Evolutionary conservation across 1,140 invertebrate species (phyloP).

Genomic region (Batillaria attramentaria): DNA sequence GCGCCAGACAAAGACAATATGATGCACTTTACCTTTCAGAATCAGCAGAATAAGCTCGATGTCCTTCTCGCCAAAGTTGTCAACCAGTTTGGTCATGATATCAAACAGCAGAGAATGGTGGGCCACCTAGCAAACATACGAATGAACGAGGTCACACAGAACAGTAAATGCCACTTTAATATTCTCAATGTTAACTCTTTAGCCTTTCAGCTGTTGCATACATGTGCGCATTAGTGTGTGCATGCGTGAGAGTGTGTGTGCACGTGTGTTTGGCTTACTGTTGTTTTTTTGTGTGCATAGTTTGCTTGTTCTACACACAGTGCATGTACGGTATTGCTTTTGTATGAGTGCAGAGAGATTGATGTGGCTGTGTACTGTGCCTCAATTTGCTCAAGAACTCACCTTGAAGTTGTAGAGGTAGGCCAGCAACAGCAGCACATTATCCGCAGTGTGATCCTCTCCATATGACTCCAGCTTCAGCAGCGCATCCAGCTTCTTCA

Average conservation of each 20-base stretch:
- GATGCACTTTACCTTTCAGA: conserved; percentile 80
- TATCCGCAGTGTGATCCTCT: conserved; percentile 89
- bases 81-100: conserved; percentile 66
- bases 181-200: not conserved
- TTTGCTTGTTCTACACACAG: not conserved
- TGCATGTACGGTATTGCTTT: no score
- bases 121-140: conserved; percentile 62
- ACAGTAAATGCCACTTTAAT: not conserved
- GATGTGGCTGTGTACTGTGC: no score
- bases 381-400: no score
- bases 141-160: conserved; percentile 13
- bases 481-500: conserved; percentile 79
- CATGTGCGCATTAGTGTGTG: no score
- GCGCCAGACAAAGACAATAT: no score
- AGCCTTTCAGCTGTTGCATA: conserved; percentile 3
- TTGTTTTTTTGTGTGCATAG: not conserved
- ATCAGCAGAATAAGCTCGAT: conserved; percentile 89
- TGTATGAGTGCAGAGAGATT: no score
- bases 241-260: no score
- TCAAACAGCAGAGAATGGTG: conserved; percentile 67
- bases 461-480: conserved; percentile 74
- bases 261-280: not conserved
- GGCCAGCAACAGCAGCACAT: conserved; percentile 83
- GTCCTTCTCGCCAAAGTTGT: conserved; percentile 80
- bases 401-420: conserved; percentile 95